Evolutionary conservation across 2,888 invertebrate genomes (phyloP).

Genomic region (Therioaphis trifolii): DNA sequence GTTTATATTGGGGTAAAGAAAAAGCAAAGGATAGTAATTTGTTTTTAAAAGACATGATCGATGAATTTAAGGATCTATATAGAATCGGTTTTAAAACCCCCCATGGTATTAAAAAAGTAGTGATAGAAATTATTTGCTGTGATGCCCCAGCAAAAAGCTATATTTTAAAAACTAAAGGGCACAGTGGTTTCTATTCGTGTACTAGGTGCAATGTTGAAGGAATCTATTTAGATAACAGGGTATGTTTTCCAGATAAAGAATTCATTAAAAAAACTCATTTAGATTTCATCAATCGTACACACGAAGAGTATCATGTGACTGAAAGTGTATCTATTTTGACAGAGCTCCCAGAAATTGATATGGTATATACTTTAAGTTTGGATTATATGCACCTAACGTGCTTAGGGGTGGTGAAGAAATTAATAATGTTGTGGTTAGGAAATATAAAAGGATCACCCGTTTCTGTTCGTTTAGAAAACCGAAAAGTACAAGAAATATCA

Average conservation of each 20-base stretch:
- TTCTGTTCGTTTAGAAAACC: not conserved
- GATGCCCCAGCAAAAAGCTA: not conserved
- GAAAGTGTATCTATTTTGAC: not conserved
- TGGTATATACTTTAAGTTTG: too few relatives aligned
- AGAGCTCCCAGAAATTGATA: too few relatives aligned
- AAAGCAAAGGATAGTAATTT: not conserved
- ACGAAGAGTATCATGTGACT: not conserved
- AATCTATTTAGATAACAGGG: constrained; percentile 8
- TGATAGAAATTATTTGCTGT: not conserved
- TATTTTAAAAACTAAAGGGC: too few relatives aligned
- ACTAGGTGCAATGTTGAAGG: constrained; percentile 21
- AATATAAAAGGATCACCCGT: constrained; percentile 12
- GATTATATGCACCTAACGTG: too few relatives aligned
- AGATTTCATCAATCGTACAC: constrained; percentile 1
- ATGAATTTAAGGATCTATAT: not conserved
- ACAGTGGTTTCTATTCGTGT: constrained; percentile 24
- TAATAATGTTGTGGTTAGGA: constrained; percentile 12
- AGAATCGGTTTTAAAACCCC: not conserved
- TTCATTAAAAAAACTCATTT: constrained; percentile 20
- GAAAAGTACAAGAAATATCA: constrained; percentile 12
- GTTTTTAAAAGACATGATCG: not conserved
- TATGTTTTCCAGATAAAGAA: constrained; percentile 5
- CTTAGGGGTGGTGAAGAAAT: not conserved
- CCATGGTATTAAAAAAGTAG: not conserved
- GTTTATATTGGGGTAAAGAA: too few relatives aligned